These are phyloP conservation scores for Nothoprocta perdicaria DNA, from an alignment of 2,113 vertebrate species.

Conservation along the genomic window DNA sequence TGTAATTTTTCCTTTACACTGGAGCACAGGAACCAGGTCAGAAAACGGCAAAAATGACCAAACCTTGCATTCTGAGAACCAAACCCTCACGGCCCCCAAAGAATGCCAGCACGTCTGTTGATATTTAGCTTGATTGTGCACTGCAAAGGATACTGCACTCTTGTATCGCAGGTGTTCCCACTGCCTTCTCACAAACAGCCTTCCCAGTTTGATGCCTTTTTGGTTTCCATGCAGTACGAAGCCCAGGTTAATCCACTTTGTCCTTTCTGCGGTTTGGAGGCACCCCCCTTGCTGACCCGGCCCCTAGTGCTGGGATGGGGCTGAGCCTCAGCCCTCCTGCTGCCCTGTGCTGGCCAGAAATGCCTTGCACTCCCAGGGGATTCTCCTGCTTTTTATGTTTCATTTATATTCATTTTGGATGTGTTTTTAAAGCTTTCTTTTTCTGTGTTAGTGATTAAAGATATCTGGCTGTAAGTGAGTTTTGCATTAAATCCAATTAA, in stretches of 20 bases:
- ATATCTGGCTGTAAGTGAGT: not conserved
- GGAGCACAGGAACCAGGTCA: not conserved
- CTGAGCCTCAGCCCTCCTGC: not conserved
- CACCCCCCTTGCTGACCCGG: not conserved
- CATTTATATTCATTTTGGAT: not conserved
- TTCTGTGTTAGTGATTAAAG: constrained; percentile 3
- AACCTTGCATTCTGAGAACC: not conserved
- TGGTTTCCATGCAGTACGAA: not conserved
- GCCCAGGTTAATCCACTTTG: not conserved
- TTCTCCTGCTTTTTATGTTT: not conserved
- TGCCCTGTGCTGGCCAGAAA: not conserved
- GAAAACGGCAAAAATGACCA: not conserved
- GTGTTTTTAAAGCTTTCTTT: constrained; percentile 10
- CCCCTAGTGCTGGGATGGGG: not conserved
- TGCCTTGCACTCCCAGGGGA: not conserved
- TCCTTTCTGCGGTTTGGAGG: not conserved
- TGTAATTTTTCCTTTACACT: not conserved
- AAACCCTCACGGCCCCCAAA: not conserved
- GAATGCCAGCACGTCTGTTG: not conserved
- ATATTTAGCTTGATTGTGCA: not conserved
- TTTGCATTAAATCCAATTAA: not conserved
- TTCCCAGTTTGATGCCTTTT: not conserved
- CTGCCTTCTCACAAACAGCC: not conserved
- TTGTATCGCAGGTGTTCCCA: not conserved
- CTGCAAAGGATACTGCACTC: not conserved